Base-by-base conservation (phyloP, 2,797 vertebrate genomes). In the Staurois parvus region DNA sequence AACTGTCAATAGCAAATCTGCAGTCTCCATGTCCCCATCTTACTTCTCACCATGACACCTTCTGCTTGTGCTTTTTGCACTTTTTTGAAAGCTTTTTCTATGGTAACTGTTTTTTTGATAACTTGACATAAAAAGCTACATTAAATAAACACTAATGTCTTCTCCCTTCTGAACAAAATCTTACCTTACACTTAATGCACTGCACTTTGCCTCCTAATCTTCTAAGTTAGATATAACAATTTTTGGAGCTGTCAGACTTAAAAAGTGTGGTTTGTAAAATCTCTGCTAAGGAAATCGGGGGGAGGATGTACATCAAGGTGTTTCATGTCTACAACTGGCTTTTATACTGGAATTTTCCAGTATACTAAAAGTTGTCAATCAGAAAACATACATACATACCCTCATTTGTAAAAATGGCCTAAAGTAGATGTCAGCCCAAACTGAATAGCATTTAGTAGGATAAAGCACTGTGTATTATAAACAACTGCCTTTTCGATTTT, bases 91-190 rank as follows among this genome's bases (percentile, higher is more conserved):
- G 59, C 24, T 64, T 64, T n/a, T 64, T 12, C n/a, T 64, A 64
- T 6, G 11, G 10, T 12, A 64, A n/a, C 12, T 62, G 2, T 64
- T 26, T 62, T 62, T 64, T 6, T 12, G 59, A 9, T 24, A 64
- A 9, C 7, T 64, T 21, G 24, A 13, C 9, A 12, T 45, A 26
- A 13, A 42, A 72, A 37, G 37, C 12, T 15, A 2, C 21, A 24
- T n/a, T 40, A 40, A 21, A 72, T 72, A 40, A n/a, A 37, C 34
- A 37, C 34, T 72, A 72, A 72, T 72, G 70, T 13, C 70, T 72
- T 42, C 37, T 72, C 2, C 9, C 1, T 40, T 26, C n/a, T 40
- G 21, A 42, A 42, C 21, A n/a, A 10, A 70, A 37, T 34, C 24
- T 9, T 26, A 45, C 11, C 37, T 42, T n/a, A 32, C 70, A 72